A percentile compares a stretch with the other conserved stretches of the same genome.
These are phyloP conservation scores for Lutraria lutraria DNA, from an alignment of 2,888 invertebrate species.

Conservation along the genomic window DNA sequence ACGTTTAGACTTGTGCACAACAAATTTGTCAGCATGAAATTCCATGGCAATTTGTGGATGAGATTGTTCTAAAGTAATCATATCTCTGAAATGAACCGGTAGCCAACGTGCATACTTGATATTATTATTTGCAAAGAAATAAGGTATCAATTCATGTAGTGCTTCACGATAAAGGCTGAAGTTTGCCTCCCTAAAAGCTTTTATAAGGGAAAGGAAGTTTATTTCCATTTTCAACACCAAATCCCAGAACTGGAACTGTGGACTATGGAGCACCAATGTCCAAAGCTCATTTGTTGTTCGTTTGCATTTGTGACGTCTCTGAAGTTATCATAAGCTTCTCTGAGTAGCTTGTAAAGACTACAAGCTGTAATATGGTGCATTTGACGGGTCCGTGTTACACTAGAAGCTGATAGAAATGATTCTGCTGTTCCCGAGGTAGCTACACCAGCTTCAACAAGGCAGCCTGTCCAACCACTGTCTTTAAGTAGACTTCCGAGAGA, in stretches of 20 bases:
- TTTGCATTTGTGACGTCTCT: neutral
- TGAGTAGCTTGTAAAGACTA: conserved; percentile 36
- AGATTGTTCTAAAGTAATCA: conserved; percentile 59
- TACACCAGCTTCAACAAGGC: conserved; percentile 54
- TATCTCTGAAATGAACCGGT: conserved; percentile 71
- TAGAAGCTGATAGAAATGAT: conserved; percentile 48
- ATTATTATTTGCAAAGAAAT: conserved; percentile 58
- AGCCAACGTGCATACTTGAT: conserved; percentile 74
- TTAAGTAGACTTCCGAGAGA: conserved; percentile 71
- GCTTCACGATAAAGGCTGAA: conserved; percentile 47
- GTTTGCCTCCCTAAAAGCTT: conserved; percentile 48
- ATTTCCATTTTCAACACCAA: conserved; percentile 16
- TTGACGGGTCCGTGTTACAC: conserved; percentile 39
- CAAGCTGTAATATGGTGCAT: conserved; percentile 47
- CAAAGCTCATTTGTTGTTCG: conserved; percentile 25
- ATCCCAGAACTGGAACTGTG: conserved; percentile 43
- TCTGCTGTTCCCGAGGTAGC: conserved; percentile 53
- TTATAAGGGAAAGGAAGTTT: conserved; percentile 35
- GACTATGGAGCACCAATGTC: conserved; percentile 24
- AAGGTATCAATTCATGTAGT: conserved; percentile 41
- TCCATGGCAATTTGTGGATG: neutral
- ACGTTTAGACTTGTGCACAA: conserved; percentile 63
- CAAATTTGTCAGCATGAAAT: conserved; percentile 69
- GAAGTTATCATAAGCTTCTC: neutral
- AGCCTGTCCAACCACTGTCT: conserved; percentile 76